Base-by-base conservation (phyloP, 2,113 vertebrate genomes). In the Tenebrosternarchus preto region DNA sequence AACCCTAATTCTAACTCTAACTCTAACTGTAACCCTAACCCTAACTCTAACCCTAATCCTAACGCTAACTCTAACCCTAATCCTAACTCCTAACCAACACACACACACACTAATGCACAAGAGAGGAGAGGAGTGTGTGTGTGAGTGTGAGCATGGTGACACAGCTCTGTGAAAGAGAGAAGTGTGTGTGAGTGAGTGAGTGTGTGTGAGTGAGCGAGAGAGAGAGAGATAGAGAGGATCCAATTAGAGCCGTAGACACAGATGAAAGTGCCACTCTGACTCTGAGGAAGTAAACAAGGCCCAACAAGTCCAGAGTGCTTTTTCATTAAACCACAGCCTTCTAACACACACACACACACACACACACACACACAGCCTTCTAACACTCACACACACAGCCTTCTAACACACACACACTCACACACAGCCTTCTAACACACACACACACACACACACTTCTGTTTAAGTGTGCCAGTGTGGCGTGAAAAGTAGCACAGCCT, bases 231-330 rank as follows among this genome's bases (percentile, higher is more conserved):
- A 46, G 33, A 75, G 86, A 90, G 90, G 89, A 89, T 92, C 91
- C 92, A 93, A 93, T 93, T 93, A 93, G 88, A 88, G 85, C 39
- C 81, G 88, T 91, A 91, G 92, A 92, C 91, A 86, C 91, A 86
- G 91, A 92, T 93, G 92, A 92, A 92, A 92, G 92, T 92, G 91
- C 89, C 91, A 92, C 90, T 93, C 89, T 88, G 88, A 91, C 89
- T 87, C 89, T 86, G 87, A 88, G 85, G 90, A 90, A 90, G 90
- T 92, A 92, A 92, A 93, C 91, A 92, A 91, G 90, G 88, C 89
- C 90, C 88, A 89, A 90, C 76, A 88, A 90, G 90, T 89, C 87
- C 90, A 91, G 90, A 91, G 91, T 91, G 91, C 87, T 92, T 91
- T 93, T 93, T 93, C 91, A 93, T 92, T 91, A 91, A 85, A 87